These are phyloP conservation scores for Acromyrmex echinatior DNA, from an alignment of 1,140 invertebrate genomes.

Conservation along the genomic window DNA sequence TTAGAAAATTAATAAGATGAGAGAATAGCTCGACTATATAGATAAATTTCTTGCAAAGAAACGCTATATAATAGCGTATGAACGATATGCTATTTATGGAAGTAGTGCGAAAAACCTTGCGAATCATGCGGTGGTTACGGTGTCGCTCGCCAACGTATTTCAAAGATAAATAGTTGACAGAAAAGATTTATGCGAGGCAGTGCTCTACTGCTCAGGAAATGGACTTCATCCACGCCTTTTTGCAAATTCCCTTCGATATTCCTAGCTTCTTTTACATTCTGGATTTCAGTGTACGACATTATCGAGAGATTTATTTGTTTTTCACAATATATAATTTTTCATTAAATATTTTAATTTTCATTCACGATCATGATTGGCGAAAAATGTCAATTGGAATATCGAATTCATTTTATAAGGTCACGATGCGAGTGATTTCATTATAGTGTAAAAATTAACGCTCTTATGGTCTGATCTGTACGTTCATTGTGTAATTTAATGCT, in stretches of 20 bases:
- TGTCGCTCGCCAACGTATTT: conserved; percentile 41
- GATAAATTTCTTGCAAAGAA: neutral
- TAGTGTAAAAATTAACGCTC: conserved; percentile 24
- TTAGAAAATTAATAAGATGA: neutral
- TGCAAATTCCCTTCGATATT: conserved; percentile 43
- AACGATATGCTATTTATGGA: conserved; percentile 2
- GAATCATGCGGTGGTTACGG: conserved; percentile 44
- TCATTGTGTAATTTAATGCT: conserved; percentile 30
- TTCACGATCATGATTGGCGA: neutral
- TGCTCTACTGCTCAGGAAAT: conserved; percentile 40
- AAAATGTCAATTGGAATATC: conserved; percentile 21
- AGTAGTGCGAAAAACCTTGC: conserved; percentile 1
- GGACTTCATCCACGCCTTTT: conserved; percentile 39
- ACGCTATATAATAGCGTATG: neutral
- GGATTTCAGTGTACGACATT: conserved; percentile 13
- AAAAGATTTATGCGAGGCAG: conserved; percentile 44
- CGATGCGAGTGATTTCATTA: conserved; percentile 27
- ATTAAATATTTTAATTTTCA: conserved; percentile 8
- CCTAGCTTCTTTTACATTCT: conserved; percentile 20
- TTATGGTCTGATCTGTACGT: neutral
- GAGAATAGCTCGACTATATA: neutral
- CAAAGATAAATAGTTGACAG: conserved; percentile 59
- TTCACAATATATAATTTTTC: neutral
- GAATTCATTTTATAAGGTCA: conserved; percentile 3
- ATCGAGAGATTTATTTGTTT: neutral